Base-by-base conservation (phyloP, 2,113 vertebrate genomes). In the Tetrax tetrax region DNA sequence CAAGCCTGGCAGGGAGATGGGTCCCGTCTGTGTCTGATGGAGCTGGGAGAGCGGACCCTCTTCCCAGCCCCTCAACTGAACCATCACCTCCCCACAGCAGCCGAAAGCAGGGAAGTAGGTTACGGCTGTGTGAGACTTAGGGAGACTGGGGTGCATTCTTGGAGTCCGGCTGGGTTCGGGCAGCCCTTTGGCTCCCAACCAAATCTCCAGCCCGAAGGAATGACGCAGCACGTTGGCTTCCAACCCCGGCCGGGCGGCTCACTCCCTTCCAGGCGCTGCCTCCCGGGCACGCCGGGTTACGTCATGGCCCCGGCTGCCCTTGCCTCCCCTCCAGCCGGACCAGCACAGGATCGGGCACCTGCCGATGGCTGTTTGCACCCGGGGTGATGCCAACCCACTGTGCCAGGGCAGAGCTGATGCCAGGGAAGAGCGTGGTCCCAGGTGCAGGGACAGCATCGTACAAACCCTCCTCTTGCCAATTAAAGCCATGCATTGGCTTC, bases 71-170 rank as follows among this genome's bases (percentile, higher is more conserved):
- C 33, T 83, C 1, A 0, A 28, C 38, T 83, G 31, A 25, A 5
- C 38, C 19, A 5, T 28, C 12, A 4, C 31, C 57, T 83, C 41
- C 56, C 51, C 0, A 0, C 27, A 35, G 71, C n/a, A 29, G 31
- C 68, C 0, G 0, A 66, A 76, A 85, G 22, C 10, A 1, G 66
- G 54, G 70, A 81, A 91, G 41, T 43, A 75, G 56, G 65, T 70
- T 83, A 50, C 1, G 2, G 47, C 35, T 2, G 0, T 2, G 0
- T 0, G 5, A 78, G 66, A 45, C 12, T 1, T 3, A 27, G 37
- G 1, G 2, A 88, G 51, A 51, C 17, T 10, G 75, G 84, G 47
- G 8, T 7, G 37, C 7, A 0, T 66, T 80, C 90, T 50, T 77
- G 78, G 79, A 90, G 35, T 14, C 78, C 4, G 0, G 53, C 48